Conservation (phyloP, 2,113 vertebrate species). For the Pogonocichla stellata region DNA sequence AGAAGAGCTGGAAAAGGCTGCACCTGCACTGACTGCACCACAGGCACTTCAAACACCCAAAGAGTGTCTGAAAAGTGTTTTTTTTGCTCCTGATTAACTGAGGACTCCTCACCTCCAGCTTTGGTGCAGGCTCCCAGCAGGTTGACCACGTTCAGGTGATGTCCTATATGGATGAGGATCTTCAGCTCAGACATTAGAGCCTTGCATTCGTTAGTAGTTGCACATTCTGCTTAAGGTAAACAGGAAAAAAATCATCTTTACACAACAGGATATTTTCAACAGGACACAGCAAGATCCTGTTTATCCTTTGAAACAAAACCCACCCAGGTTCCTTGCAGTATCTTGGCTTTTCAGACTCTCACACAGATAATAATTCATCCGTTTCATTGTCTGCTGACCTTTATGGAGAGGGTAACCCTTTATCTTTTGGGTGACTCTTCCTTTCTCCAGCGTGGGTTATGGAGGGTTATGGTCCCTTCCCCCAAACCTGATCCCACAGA, state of each 20-base stretch:
- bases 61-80: background rate
- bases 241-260: conserved; percentile 60
- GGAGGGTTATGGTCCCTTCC: background rate
- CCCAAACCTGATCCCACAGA: background rate
- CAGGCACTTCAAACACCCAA: background rate
- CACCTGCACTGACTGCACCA: background rate
- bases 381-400: conserved; percentile 51
- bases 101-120: conserved; percentile 83
- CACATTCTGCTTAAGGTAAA: conserved; percentile 82
- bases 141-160: conserved; percentile 94
- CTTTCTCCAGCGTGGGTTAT: background rate
- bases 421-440: conserved; percentile 20
- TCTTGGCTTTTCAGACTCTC: conserved; percentile 36
- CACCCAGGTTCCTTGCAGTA: conserved; percentile 7
- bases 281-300: conserved; percentile 66
- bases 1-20: background rate
- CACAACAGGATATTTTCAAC: conserved; percentile 66
- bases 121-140: conserved; percentile 93
- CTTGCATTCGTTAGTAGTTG: conserved; percentile 90
- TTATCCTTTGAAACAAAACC: conserved; percentile 57
- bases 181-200: conserved; percentile 95
- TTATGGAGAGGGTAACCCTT: conserved; percentile 12
- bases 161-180: conserved; percentile 93
- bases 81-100: background rate
- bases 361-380: conserved; percentile 52